phyloP scores from a whole-genome alignment of 2,888 invertebrate genomes.

The Atrina japonica region DNA sequence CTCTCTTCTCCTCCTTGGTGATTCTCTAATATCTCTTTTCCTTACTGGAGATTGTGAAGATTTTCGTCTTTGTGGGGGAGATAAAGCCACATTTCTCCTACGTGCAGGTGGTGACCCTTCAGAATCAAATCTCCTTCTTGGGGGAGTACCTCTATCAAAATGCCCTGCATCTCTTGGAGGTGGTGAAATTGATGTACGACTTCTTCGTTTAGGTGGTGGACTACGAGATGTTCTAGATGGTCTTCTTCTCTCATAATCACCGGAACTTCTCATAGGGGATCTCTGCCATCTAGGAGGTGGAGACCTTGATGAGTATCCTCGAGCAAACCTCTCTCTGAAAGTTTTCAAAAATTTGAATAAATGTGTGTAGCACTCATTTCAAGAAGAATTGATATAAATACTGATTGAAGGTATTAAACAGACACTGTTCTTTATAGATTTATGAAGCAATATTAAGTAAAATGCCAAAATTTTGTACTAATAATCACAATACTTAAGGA shows the following conservation, averaged over 20 bases:
- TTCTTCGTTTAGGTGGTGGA: not conserved
- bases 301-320: constrained; percentile 4
- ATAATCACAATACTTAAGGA: too few species aligned
- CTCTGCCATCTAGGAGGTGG: constrained; percentile 1
- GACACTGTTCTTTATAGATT: too few species aligned
- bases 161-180: not conserved
- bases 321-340: constrained; percentile 6
- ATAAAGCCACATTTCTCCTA: constrained; percentile 25
- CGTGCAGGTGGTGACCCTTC: constrained; percentile 28
- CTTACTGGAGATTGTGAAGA: constrained; percentile 1
- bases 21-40: constrained; percentile 12
- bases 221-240: constrained; percentile 4
- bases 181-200: constrained; percentile 1
- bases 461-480: too few species aligned
- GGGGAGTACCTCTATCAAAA: constrained; percentile 27
- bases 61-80: constrained; percentile 16
- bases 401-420: too few species aligned
- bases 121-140: constrained; percentile 42
- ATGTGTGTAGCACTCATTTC: too few species aligned
- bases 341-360: too few species aligned
- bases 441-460: too few species aligned
- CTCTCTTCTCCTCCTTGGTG: constrained; percentile 15
- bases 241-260: not conserved
- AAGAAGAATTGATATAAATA: too few species aligned
- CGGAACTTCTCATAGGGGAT: constrained; percentile 4